These are phyloP conservation scores for Neogobius melanostomus DNA, from an alignment of 2,113 vertebrate species.

Conservation along the genomic window DNA sequence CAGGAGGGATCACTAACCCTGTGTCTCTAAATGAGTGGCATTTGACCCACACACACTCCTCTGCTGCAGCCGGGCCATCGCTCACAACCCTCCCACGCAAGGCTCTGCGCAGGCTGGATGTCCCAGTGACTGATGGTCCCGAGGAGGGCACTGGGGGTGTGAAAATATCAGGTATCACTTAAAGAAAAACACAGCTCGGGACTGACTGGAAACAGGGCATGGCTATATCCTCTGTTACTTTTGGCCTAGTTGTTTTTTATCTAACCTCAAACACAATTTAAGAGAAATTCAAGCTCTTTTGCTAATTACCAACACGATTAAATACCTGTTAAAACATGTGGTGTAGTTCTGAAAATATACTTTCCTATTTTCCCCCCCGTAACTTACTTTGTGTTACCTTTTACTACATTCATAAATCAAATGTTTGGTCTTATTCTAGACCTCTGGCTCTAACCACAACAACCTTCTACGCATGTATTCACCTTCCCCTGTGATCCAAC, in stretches of 20 bases:
- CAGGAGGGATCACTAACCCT: not conserved
- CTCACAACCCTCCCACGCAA: constrained; percentile 36
- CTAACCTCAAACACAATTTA: not conserved
- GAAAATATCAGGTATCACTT: constrained; percentile 70
- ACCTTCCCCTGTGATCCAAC: not conserved
- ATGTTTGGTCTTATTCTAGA: not conserved
- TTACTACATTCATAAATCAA: not conserved
- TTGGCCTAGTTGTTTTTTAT: not conserved
- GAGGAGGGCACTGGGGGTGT: constrained; percentile 11
- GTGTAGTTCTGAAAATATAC: too few species aligned
- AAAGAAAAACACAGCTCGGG: constrained; percentile 70
- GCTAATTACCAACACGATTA: not conserved
- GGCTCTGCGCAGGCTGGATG: constrained; percentile 45
- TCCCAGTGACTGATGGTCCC: constrained; percentile 38
- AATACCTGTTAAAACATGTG: not conserved
- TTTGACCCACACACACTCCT: constrained; percentile 56
- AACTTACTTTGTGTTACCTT: not conserved
- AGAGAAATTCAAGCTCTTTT: not conserved
- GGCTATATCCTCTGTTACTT: constrained; percentile 60
- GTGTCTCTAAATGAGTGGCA: constrained; percentile 9
- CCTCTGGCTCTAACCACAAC: too few species aligned
- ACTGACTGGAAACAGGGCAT: constrained; percentile 66
- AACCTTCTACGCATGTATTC: not conserved
- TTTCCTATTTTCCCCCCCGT: too few species aligned
- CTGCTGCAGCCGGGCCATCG: constrained; percentile 41